Evolutionary conservation across 2,113 vertebrate species (phyloP), one percentile per base, ranked within the genome.

Genomic region (Glaucomys volans): DNA sequence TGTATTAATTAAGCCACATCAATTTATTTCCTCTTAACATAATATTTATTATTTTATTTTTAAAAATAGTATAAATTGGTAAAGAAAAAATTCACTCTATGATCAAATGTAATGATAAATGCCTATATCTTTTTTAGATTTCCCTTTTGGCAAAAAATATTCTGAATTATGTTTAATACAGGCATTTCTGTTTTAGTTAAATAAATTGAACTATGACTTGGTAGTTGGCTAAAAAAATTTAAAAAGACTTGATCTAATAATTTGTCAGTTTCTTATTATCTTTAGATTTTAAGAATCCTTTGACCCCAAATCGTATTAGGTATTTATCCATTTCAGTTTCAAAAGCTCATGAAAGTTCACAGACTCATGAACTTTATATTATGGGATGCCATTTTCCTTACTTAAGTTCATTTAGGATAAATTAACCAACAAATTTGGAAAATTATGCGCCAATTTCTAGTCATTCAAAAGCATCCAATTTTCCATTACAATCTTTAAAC

Each of bases 401-500:
- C 75, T 69, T 67, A 96, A 80, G 20, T 97, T 97, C 7, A 2
- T 57, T 90, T 80, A 79, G 62, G n/a, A 95, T 42, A 95, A 96
- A 96, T 90, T 77, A 97, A 88, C 28, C 80, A 94, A 87, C 32
- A 87, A 89, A 95, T 92, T 86, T 79, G 54, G 88, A 88, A 96
- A 96, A 96, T 80, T 26, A 79, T 80, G 88, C 66, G 57, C 5
- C 62, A 94, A 94, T 47, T 97, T 97, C 67, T 42, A 96, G 75
- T 96, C 69, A 94, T 79, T 96, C 69, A 95, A 92, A 97, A 35
- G 87, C 92, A 83, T 82, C 14, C 37, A 97, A 87, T 93, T 95
- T 97, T 92, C 89, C 79, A 87, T 47, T 79, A 95, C 3, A 96
- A 84, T n/a, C 64, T 96, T 95, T 92, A 88, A 95, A 97, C 40